Percentiles rank a stretch among this genome's conserved stretches.
These are phyloP conservation scores for Notocelia uddmanniana DNA, from an alignment of 2,888 invertebrate species.

Conservation along the genomic window DNA sequence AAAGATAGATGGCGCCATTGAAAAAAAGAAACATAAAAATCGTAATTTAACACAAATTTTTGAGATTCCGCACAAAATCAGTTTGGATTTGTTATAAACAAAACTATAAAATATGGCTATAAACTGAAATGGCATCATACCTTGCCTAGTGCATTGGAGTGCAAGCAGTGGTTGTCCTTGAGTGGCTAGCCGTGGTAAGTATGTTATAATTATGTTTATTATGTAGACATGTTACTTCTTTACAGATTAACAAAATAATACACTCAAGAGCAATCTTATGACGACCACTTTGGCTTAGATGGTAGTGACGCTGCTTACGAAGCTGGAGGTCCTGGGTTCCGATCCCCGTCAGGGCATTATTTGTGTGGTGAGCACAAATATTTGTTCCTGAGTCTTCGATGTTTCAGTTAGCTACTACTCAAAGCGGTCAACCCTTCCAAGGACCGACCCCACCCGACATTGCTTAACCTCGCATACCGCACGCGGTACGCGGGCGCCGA, in stretches of 20 bases:
- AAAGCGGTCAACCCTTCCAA: too few relatives aligned
- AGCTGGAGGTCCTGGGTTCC: too few relatives aligned
- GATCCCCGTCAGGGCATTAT: too few relatives aligned
- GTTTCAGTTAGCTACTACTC: too few relatives aligned
- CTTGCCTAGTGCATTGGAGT: conserved; percentile 20
- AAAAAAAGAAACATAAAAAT: not conserved
- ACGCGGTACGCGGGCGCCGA: too few relatives aligned
- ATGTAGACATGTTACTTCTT: not conserved
- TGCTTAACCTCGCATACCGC: too few relatives aligned
- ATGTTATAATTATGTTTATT: not conserved
- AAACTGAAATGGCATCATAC: conserved; percentile 35
- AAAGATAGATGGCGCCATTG: not conserved
- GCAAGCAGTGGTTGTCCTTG: conserved; percentile 21
- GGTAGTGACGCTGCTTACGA: too few relatives aligned
- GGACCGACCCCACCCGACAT: too few relatives aligned
- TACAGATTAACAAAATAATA: not conserved
- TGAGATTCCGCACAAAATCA: not conserved
- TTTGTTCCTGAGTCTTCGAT: too few relatives aligned
- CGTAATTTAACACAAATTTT: not conserved
- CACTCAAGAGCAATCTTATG: too few relatives aligned
- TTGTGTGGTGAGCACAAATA: too few relatives aligned
- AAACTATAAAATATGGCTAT: conserved; percentile 22
- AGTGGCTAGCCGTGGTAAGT: not conserved
- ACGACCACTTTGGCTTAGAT: too few relatives aligned
- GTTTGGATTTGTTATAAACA: conserved; percentile 20